Evolutionary conservation across 2,113 vertebrate genomes (phyloP), one percentile per base, ranked within the genome.

Genomic region (Cnemophilus loriae): DNA sequence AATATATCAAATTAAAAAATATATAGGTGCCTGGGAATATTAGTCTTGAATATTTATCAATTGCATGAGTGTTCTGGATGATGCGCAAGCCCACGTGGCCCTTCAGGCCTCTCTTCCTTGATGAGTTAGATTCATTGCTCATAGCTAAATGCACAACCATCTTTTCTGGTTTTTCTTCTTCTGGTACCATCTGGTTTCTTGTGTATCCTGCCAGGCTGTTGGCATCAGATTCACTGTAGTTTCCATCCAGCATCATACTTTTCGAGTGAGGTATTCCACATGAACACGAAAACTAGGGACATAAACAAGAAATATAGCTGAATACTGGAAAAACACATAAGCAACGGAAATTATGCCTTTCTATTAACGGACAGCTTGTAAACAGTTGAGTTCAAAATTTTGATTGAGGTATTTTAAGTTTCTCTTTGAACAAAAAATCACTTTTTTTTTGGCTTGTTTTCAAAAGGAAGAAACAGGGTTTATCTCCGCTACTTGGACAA

Each of bases 1-100:
- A 99, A 93, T 99, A 99, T 97, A 99, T 98, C 85, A 99, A 98
- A 96, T 99, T 99, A 95, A 99, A 99, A 97, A 99, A 98, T 97
- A 99, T 99, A 87, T 99, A 99, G 33, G 98, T 98, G 42, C 98
- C 99, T 47, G 99, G 99, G 87, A 99, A 99, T 97, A 99, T 99
- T 97, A 99, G 87, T 95, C 99, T 98, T 73, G 99, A 99, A 95
- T 99, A 99, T 70, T 99, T 99, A 97, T 99, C 99, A 13, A 99
- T 99, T 76, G 98, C 96, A 5, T 99, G 99, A 47, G 98, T 99
- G 95, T 99, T 99, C 95, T 99, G 98, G 95, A 99, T 99, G 95
- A 99, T 98, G 49, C 98, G 96, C 86, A 98, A 98, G 61, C 99
- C 97, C 50, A 98, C 89, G 5, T 98, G 97, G 63, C 97, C 95